Evolutionary conservation across 2,888 invertebrate genomes (phyloP).

Genomic region (Philaethria dido): DNA sequence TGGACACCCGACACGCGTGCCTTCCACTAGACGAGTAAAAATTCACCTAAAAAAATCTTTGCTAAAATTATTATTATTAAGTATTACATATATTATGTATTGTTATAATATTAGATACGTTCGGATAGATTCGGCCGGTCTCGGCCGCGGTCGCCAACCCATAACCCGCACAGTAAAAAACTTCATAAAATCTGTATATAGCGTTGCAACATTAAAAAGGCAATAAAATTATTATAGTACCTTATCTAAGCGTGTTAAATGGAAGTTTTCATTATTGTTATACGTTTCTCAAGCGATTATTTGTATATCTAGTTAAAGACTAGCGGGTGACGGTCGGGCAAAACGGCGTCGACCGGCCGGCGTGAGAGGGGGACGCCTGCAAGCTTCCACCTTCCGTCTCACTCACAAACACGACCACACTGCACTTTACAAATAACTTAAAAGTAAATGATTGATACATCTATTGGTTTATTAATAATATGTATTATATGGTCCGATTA

Average conservation of each 20-base stretch:
- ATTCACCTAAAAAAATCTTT: slow-evolving; percentile 77
- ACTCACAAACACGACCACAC: slow-evolving; percentile 29
- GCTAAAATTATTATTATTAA: slow-evolving; percentile 76
- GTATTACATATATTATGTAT: slow-evolving; percentile 58
- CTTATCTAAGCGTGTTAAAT: slow-evolving; percentile 35
- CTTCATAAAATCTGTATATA: slow-evolving; percentile 30
- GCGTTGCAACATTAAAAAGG: slow-evolving; percentile 30
- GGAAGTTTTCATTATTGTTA: slow-evolving; percentile 35
- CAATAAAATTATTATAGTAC: slow-evolving; percentile 29
- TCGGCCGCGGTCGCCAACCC: slow-evolving; percentile 28
- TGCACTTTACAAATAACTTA: slow-evolving; percentile 35
- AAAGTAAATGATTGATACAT: slow-evolving; percentile 33
- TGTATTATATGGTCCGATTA: slow-evolving; percentile 42
- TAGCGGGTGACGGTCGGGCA: slow-evolving; percentile 24
- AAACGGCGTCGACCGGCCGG: slow-evolving; percentile 22
- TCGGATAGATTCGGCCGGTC: slow-evolving; percentile 58
- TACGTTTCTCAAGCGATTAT: slow-evolving; percentile 24
- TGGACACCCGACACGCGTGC: slow-evolving; percentile 68
- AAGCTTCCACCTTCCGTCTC: slow-evolving; percentile 7
- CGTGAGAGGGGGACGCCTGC: slow-evolving; percentile 8
- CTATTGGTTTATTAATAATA: slow-evolving; percentile 33
- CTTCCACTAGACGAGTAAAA: slow-evolving; percentile 77
- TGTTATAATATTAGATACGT: slow-evolving; percentile 56
- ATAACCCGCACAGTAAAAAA: slow-evolving; percentile 19
- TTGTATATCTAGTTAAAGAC: slow-evolving; percentile 15